phyloP scores from a whole-genome alignment of 2,797 vertebrate genomes.

The Limosa lapponica region DNA sequence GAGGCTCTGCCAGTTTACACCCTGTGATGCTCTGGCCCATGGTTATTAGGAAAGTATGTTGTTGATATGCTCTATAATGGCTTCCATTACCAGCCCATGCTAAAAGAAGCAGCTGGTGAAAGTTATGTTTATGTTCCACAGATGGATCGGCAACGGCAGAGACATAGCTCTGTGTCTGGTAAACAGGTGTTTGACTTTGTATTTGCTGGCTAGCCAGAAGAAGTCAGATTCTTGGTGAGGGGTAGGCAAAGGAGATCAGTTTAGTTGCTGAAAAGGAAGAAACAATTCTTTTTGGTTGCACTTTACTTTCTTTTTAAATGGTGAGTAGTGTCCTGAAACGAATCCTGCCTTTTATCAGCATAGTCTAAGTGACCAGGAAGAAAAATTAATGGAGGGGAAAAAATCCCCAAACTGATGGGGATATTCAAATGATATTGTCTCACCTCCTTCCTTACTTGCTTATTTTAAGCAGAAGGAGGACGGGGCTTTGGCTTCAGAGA shows the following conservation, averaged over 20 bases:
- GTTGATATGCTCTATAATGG: conserved; percentile 69
- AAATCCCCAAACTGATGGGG: neutral
- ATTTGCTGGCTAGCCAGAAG: conserved; percentile 71
- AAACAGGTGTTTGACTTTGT: conserved; percentile 77
- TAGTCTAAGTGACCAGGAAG: neutral
- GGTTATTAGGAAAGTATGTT: conserved; percentile 60
- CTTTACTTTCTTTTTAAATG: neutral
- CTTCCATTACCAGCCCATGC: conserved; percentile 52
- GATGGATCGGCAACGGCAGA: conserved; percentile 71
- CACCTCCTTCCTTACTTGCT: neutral
- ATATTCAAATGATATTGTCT: neutral
- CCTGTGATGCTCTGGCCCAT: conserved; percentile 34
- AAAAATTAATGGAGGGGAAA: neutral
- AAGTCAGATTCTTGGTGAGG: conserved; percentile 55
- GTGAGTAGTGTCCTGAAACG: neutral
- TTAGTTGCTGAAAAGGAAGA: conserved; percentile 40
- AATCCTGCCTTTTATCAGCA: conserved; percentile 13
- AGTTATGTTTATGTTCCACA: conserved; percentile 66
- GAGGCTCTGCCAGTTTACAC: conserved; percentile 44
- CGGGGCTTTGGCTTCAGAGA: neutral
- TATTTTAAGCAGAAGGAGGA: neutral
- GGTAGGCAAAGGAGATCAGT: conserved; percentile 48
- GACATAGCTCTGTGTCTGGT: conserved; percentile 65
- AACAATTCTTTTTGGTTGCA: neutral
- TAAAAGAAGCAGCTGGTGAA: conserved; percentile 80